These are phyloP conservation scores for Lithophane ornitopus DNA, from an alignment of 2,888 invertebrate genomes.

Conservation along the genomic window DNA sequence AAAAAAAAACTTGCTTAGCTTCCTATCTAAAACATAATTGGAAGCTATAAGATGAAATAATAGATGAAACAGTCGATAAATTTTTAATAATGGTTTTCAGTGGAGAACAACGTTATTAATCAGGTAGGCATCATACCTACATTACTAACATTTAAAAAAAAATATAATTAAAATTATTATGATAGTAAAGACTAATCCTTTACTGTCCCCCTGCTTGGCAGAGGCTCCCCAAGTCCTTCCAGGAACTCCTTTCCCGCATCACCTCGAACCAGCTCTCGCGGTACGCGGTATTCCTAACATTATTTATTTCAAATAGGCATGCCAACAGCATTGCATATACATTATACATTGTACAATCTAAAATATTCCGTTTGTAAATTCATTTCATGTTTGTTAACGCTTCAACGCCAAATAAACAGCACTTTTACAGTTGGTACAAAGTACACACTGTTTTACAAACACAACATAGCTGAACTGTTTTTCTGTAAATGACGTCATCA, in stretches of 20 bases:
- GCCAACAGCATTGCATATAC: no score
- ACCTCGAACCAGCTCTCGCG: neutral
- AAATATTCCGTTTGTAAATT: neutral
- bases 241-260: neutral
- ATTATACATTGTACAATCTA: neutral
- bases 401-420: neutral
- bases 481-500: neutral
- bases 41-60: neutral
- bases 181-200: no score
- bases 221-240: neutral
- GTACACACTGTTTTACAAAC: neutral
- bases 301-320: no score
- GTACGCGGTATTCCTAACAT: neutral
- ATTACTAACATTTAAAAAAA: no score
- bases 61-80: neutral
- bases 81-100: neutral
- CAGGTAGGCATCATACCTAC: no score
- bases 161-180: no score
- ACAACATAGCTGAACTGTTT: neutral
- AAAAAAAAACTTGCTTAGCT: no score
- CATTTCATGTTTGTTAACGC: neutral
- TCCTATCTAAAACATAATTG: neutral
- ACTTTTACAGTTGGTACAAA: conserved; percentile 3
- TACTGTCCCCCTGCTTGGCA: neutral
- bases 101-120: neutral